Conservation (phyloP, 2,113 vertebrate genomes). For the Cephalopholis sonnerati region DNA sequence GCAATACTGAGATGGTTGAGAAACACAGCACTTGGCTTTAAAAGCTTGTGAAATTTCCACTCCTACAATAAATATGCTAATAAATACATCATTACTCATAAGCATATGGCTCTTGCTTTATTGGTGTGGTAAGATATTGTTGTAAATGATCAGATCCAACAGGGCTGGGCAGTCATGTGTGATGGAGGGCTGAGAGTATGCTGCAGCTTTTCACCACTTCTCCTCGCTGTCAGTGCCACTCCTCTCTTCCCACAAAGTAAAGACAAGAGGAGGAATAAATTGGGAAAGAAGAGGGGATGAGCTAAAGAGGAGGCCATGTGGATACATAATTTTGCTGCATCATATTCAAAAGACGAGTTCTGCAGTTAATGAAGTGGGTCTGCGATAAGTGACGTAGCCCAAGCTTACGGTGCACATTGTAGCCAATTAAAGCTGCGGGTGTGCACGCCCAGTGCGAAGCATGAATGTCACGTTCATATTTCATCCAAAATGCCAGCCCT, state of each 20-base stretch:
- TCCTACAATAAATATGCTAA: constrained; percentile 28
- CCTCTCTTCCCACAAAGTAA: background rate
- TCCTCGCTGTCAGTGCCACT: background rate
- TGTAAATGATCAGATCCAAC: background rate
- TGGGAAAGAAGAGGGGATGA: background rate
- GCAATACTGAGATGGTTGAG: constrained; percentile 15
- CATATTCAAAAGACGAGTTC: background rate
- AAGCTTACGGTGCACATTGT: background rate
- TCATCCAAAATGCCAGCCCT: constrained; percentile 25
- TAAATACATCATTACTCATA: constrained; percentile 8
- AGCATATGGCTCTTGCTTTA: constrained; percentile 2
- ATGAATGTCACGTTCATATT: background rate
- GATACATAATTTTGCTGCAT: background rate
- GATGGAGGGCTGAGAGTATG: background rate
- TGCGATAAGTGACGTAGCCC: background rate
- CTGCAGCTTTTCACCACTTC: background rate
- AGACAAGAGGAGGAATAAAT: background rate
- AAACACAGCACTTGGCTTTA: constrained; percentile 29
- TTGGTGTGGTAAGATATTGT: background rate
- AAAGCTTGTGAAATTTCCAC: constrained; percentile 4
- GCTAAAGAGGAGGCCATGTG: background rate
- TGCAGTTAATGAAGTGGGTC: background rate
- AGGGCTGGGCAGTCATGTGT: background rate
- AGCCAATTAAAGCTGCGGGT: background rate
- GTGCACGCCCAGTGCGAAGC: background rate